Evolutionary conservation across 2,888 invertebrate genomes (phyloP).

Genomic region (Carcina quercana): DNA sequence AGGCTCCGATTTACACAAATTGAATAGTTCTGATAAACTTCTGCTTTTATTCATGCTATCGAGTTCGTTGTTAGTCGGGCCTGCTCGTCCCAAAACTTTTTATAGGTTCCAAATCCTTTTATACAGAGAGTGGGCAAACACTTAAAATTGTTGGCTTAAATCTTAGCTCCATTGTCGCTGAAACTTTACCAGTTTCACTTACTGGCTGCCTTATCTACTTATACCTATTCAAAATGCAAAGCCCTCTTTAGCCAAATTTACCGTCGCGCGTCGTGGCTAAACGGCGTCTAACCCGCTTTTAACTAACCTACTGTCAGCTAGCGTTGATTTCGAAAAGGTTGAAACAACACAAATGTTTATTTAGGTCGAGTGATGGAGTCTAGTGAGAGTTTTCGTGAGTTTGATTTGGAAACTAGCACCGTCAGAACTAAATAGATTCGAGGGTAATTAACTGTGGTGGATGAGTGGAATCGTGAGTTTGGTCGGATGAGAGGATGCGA

Average conservation of each 20-base stretch:
- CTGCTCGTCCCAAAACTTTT: too few species aligned
- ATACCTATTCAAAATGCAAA: constrained; percentile 3
- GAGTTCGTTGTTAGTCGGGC: too few species aligned
- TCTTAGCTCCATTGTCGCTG: constrained; percentile 1
- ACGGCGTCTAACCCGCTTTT: neutral
- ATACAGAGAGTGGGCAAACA: too few species aligned
- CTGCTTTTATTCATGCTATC: too few species aligned
- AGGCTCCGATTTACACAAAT: too few species aligned
- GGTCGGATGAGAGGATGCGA: constrained; percentile 64
- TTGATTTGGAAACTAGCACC: too few species aligned
- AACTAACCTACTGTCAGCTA: neutral
- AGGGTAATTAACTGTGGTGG: constrained; percentile 18
- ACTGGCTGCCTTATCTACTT: constrained; percentile 5
- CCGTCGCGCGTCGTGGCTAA: too few species aligned
- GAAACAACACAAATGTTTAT: constrained; percentile 9
- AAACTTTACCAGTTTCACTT: constrained; percentile 8
- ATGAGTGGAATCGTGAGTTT: constrained; percentile 21
- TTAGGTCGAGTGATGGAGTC: constrained; percentile 41
- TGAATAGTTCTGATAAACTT: too few species aligned
- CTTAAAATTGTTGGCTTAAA: too few species aligned
- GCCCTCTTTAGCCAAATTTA: constrained; percentile 1
- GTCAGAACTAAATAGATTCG: too few species aligned
- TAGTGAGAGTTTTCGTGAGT: constrained; percentile 24
- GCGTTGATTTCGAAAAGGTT: constrained; percentile 35
- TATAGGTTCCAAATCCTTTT: too few species aligned